These are phyloP conservation scores for Chamaea fasciata DNA, from an alignment of 2,113 vertebrate genomes.

Conservation along the genomic window DNA sequence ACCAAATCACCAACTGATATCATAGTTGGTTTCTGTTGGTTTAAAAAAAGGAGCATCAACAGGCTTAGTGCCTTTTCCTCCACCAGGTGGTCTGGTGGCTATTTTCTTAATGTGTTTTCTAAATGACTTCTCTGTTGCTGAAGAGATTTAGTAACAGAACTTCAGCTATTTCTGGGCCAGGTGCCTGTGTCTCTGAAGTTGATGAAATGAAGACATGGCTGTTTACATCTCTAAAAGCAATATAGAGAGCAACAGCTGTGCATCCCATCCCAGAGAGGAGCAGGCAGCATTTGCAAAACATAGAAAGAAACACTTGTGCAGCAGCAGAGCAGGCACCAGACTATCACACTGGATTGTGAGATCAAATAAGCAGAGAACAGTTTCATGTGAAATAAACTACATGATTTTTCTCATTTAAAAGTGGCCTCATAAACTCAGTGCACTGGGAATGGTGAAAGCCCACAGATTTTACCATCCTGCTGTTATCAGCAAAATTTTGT, in stretches of 20 bases:
- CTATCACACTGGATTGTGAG: neutral
- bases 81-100: neutral
- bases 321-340: neutral
- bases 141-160: neutral
- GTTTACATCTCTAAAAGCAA: neutral
- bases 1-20: neutral
- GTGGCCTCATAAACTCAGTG: neutral
- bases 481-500: neutral
- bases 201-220: neutral
- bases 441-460: neutral
- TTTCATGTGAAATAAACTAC: neutral
- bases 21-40: neutral
- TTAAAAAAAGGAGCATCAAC: neutral
- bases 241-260: neutral
- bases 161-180: neutral
- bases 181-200: neutral
- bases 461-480: neutral
- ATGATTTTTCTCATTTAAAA: neutral
- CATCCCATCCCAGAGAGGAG: neutral
- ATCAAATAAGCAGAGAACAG: neutral
- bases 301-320: slow-evolving; percentile 6
- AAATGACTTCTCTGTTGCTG: neutral
- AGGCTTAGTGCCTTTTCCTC: neutral
- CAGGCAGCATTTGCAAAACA: neutral
- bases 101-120: neutral